Percentiles rank a stretch among this genome's conserved stretches.
phyloP scores from a whole-genome alignment of 2,797 vertebrate genomes.

The Parauchenoglanis punctatus region DNA sequence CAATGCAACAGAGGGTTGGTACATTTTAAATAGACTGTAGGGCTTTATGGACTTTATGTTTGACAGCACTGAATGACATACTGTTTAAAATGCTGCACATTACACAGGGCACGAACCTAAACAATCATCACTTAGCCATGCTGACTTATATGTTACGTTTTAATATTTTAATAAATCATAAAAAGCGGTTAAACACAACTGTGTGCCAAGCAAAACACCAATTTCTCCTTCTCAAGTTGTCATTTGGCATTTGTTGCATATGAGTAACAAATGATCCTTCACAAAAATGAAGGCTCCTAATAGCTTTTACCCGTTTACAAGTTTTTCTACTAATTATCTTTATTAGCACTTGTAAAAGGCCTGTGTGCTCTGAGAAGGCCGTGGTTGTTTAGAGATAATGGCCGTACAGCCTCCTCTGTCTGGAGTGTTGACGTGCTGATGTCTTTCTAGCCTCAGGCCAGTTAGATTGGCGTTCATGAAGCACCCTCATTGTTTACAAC shows the following conservation, averaged over 20 bases:
- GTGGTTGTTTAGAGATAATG: constrained; percentile 64
- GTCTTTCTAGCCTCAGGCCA: constrained; percentile 69
- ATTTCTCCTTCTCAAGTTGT: constrained; percentile 14
- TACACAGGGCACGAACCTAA: constrained; percentile 46
- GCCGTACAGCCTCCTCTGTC: constrained; percentile 63
- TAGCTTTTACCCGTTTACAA: constrained; percentile 53
- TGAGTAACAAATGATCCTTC: constrained; percentile 48
- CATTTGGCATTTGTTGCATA: constrained; percentile 50
- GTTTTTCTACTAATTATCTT: constrained; percentile 67
- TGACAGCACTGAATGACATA: constrained; percentile 51
- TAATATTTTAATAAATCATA: constrained; percentile 48
- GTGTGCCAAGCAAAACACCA: constrained; percentile 34
- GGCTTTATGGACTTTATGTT: constrained; percentile 52
- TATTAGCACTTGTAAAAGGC: constrained; percentile 66
- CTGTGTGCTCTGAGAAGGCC: constrained; percentile 56
- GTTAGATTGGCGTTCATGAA: constrained; percentile 71
- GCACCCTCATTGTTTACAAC: constrained; percentile 69
- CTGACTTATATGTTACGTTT: constrained; percentile 40
- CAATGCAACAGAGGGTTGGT: constrained; percentile 60
- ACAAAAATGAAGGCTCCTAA: constrained; percentile 49
- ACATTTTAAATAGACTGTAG: constrained; percentile 56
- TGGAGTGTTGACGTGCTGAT: constrained; percentile 70
- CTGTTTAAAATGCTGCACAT: constrained; percentile 52
- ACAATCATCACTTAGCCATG: constrained; percentile 39
- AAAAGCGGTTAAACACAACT: constrained; percentile 29